Base-by-base conservation (phyloP, 2,888 invertebrate species). In the Mythimna pallens region DNA sequence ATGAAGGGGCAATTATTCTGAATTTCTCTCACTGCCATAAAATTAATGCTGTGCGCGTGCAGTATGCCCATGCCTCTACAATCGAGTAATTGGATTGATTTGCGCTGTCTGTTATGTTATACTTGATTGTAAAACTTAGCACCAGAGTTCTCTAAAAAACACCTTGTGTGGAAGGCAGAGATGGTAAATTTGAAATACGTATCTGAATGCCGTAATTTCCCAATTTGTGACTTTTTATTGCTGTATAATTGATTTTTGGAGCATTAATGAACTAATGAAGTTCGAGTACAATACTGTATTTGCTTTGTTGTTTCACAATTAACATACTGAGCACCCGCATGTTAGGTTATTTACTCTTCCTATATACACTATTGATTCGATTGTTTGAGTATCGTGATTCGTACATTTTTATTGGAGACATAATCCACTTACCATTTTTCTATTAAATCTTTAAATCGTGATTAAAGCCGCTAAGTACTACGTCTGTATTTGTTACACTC, bases 1-100 rank as follows among this genome's bases (percentile, higher is more conserved):
- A 92, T 90, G 88, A 91, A 90, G 81, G 87, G 86, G 90, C 92
- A 93, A 94, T 94, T 93, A 94, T 93, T 91, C 90, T 81, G 81
- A 91, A 92, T 93, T 94, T 93, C 93, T 91, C 92, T 86, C 81
- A 84, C 88, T 86, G 88, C 91, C 86, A 93, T 93, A 92, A 93
- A 93, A 93, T 93, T 93, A 92, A 94, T 94, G 91, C 89, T 72
- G 73, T 87, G 86, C 92, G 88, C 93, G 93, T 92, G 90, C 89
- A 83, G 82, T 87, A 82, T 88, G 88, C 86, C 83, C 86, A 82
- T 82, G 74, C 81, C 81, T 68, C 72, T 75, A 86, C 82, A 87
- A 88, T 89, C 87, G 78, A 87, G 90, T 93, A 94, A 95, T 95
- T 94, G 92, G 88, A 91, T 91, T 91, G 90, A 94, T 93, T 93